These are phyloP conservation scores for Himalopsyche anomala DNA, from an alignment of 2,888 invertebrate species.

Conservation along the genomic window DNA sequence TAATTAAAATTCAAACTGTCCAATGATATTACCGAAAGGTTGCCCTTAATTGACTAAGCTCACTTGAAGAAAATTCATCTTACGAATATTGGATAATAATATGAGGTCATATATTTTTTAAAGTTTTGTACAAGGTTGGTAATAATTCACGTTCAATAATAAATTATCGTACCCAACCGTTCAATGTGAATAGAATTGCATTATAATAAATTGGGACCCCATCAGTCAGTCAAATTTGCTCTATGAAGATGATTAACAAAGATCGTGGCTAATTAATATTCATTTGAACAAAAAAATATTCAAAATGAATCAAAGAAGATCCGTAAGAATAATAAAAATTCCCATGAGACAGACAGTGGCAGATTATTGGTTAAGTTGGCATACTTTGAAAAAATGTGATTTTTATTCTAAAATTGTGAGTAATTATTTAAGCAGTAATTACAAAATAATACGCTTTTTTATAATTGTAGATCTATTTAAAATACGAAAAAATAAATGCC, in stretches of 20 bases:
- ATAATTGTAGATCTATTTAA: no score
- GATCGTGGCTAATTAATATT: slow-evolving; percentile 2
- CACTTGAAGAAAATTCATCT: background rate
- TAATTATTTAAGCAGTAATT: no score
- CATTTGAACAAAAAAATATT: background rate
- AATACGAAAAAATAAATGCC: no score
- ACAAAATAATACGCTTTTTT: no score
- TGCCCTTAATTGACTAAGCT: background rate
- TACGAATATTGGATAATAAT: background rate
- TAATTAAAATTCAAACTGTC: background rate
- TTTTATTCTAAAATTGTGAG: no score
- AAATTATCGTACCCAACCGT: background rate
- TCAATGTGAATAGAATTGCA: slow-evolving; percentile 1
- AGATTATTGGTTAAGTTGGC: background rate
- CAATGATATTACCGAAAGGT: background rate
- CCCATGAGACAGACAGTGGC: background rate
- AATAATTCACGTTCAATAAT: slow-evolving; percentile 15
- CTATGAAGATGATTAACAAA: slow-evolving; percentile 4
- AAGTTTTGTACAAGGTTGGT: slow-evolving; percentile 2
- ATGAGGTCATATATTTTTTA: slow-evolving; percentile 6
- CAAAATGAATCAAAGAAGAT: background rate
- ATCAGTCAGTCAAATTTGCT: slow-evolving; percentile 16
- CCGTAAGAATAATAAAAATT: slow-evolving; percentile 22
- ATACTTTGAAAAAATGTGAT: no score
- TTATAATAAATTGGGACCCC: slow-evolving; percentile 13